phyloP scores from a whole-genome alignment of 2,797 vertebrate species.

The Tinamus major region DNA sequence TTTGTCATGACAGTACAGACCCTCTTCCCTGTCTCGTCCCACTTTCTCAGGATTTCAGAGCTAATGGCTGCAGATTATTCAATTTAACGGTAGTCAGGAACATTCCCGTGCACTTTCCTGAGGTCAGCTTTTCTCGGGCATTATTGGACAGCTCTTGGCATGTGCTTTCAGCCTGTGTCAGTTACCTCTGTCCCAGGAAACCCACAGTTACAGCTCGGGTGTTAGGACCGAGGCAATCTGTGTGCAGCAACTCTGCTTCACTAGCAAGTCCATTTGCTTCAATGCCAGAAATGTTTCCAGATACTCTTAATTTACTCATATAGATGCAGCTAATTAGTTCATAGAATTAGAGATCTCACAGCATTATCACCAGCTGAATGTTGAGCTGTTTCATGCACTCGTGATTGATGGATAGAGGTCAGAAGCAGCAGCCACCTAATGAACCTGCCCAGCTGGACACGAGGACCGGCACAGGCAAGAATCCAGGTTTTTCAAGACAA shows the following conservation, averaged over 20 bases:
- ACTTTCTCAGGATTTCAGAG: background rate
- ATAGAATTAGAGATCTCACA: background rate
- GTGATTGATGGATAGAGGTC: background rate
- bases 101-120: background rate
- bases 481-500: background rate
- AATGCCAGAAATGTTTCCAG: background rate
- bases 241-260: background rate
- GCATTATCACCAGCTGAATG: background rate
- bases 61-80: background rate
- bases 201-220: accelerated
- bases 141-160: background rate
- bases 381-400: background rate
- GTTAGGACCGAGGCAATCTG: background rate
- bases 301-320: background rate
- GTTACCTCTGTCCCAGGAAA: background rate
- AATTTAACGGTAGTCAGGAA: background rate
- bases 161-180: background rate
- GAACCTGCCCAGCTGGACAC: background rate
- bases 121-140: conserved; percentile 5
- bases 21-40: background rate
- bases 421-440: background rate
- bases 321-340: background rate
- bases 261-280: background rate
- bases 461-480: background rate
- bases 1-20: background rate